phyloP scores from a whole-genome alignment of 2,113 vertebrate genomes.

The Balaeniceps rex region DNA sequence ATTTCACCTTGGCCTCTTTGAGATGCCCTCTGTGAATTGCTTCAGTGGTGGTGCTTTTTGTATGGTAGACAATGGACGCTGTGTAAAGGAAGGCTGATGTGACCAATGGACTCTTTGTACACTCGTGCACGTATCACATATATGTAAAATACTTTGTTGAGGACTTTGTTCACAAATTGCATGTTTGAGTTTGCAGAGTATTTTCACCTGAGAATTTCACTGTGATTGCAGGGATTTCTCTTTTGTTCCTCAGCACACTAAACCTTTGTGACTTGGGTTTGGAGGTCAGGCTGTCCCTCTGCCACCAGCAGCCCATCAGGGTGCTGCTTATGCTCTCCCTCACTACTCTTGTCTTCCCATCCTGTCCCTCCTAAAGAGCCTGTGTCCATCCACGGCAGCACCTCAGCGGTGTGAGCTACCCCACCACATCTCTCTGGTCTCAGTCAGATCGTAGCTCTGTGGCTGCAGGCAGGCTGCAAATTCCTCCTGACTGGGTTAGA shows the following conservation, averaged over 20 bases:
- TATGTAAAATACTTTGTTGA: not conserved
- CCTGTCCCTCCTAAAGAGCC: not conserved
- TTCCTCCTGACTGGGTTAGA: not conserved
- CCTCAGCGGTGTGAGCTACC: not conserved
- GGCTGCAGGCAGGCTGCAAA: not conserved
- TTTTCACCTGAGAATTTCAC: not conserved
- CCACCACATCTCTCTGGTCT: too few relatives aligned
- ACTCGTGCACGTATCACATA: not conserved
- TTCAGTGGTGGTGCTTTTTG: not conserved
- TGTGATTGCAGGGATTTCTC: not conserved
- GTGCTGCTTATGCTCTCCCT: not conserved
- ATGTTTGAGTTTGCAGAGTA: not conserved
- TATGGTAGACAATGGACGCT: not conserved
- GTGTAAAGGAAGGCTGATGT: not conserved
- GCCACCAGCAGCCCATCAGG: not conserved
- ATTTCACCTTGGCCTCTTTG: not conserved
- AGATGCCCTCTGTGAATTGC: not conserved
- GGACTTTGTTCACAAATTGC: not conserved
- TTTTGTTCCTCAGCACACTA: not conserved
- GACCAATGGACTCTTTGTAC: not conserved
- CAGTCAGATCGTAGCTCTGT: not conserved
- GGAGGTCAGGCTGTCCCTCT: not conserved
- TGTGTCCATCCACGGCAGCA: not conserved
- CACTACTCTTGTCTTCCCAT: not conserved
- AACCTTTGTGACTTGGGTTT: not conserved